Base-by-base conservation (phyloP, 2,113 vertebrate genomes). In the Psittacus erithacus region DNA sequence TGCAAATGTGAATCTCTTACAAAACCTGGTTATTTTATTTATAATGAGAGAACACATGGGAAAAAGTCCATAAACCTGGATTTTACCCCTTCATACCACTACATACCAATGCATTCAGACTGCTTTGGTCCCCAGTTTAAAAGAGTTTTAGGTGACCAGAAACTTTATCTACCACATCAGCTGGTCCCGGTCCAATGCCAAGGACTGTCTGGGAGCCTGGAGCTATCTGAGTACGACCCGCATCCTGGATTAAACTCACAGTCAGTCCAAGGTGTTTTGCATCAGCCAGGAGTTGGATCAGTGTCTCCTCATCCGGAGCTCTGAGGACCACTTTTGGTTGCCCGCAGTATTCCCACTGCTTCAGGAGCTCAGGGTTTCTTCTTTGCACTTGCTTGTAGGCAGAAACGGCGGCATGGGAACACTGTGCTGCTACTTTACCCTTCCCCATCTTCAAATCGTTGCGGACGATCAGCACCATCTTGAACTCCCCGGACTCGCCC, bases 371-470 rank as follows among this genome's bases (percentile, higher is more conserved):
- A 0, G 99, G 99, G 82, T 99, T 98, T 93, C 98, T 98, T 59
- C 96, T 98, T 63, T 98, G 98, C 13, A 98, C 94, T 93, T 99
- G 99, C 95, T 99, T 99, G 97, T 99, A 99, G 25, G 99, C 99
- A 0, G 99, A 99, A 7, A 99, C 99, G 0, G 99, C 99, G 2
- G 99, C 99, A 1, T 99, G 99, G 47, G 99, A 98, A 46, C 99
- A 99, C 97, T 99, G 99, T 0, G 99, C 99, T 0, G 99, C 99
- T 1, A 99, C 99, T 93, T 99, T 99, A 3, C 99, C 99, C 91
- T 99, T 99, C 4, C 99, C 99, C 99, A 99, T 99, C 97, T 99
- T 99, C 85, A 99, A 94, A 94, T 99, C 99, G 3, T 97, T 99
- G 43, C 99, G 98, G 70, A 99, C 99, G 2, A 99, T 95, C 53